A percentile compares a stretch with the other conserved stretches of the same genome.
These are phyloP conservation scores for Stigmatopora argus DNA, from an alignment of 2,113 vertebrate species.

Conservation along the genomic window DNA sequence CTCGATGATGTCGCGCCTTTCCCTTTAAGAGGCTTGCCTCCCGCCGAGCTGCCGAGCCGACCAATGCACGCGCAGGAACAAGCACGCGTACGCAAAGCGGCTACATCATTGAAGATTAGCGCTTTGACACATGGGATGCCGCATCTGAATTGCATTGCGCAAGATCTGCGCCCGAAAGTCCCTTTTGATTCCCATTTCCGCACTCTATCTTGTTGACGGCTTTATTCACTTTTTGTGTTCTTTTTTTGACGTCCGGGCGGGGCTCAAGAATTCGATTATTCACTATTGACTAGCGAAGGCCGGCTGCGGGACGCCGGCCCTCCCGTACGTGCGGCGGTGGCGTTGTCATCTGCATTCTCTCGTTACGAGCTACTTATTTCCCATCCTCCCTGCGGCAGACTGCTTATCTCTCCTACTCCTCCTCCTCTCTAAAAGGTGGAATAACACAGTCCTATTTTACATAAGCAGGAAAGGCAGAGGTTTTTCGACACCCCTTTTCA, in stretches of 20 bases:
- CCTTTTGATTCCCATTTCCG: background rate
- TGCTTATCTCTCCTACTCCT: conserved; percentile 26
- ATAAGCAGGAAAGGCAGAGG: background rate
- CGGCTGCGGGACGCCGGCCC: conserved; percentile 20
- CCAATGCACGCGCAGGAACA: conserved; percentile 5
- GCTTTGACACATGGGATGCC: background rate
- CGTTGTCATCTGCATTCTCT: conserved; percentile 58
- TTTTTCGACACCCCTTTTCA: background rate
- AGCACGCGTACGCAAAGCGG: background rate
- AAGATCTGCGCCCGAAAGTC: background rate
- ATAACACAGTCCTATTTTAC: background rate
- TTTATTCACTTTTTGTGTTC: background rate
- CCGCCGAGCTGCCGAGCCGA: conserved; percentile 30
- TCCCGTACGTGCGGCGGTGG: conserved; percentile 18
- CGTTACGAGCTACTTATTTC: conserved; percentile 51
- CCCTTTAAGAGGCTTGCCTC: conserved; percentile 47
- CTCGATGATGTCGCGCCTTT: conserved; percentile 46
- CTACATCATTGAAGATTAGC: background rate
- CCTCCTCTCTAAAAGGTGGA: background rate
- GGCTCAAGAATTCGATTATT: background rate
- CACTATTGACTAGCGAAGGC: conserved; percentile 34
- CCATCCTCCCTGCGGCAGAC: conserved; percentile 33
- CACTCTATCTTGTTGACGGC: background rate
- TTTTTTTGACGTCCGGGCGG: too few relatives aligned
- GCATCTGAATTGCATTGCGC: background rate